Conservation (phyloP, 2,888 invertebrate genomes). For the Escarpia spicata region DNA sequence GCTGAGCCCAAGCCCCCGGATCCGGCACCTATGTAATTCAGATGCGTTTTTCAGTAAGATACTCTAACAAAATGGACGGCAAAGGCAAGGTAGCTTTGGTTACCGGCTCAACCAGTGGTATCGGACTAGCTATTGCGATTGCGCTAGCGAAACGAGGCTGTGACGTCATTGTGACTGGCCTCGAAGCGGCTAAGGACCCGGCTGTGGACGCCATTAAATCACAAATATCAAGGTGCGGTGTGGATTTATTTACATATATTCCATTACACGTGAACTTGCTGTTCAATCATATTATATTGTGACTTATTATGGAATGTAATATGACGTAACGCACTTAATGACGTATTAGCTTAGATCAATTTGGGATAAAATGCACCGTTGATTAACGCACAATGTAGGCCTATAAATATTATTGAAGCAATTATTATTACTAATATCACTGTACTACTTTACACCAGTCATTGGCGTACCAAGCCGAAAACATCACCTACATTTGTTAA, state of each 20-base stretch:
- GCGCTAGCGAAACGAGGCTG: conserved; percentile 44
- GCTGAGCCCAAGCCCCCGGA: no score
- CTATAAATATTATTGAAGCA: no score
- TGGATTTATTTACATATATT: neutral
- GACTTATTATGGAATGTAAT: neutral
- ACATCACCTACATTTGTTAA: no score
- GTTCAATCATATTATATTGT: neutral
- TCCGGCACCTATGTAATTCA: neutral
- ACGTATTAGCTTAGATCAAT: neutral
- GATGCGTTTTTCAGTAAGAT: neutral
- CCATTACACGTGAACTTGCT: neutral
- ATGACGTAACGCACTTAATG: neutral
- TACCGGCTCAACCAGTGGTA: conserved; percentile 58
- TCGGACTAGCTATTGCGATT: conserved; percentile 50
- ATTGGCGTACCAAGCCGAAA: no score
- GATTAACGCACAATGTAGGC: neutral
- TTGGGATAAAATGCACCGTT: neutral
- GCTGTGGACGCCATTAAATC: conserved; percentile 14
- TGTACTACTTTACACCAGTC: no score
- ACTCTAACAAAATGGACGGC: neutral
- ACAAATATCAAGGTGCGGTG: conserved; percentile 2
- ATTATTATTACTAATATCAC: no score
- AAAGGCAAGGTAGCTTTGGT: conserved; percentile 46
- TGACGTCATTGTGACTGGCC: conserved; percentile 46
- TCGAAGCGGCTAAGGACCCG: conserved; percentile 39